Percentiles rank a stretch among this genome's conserved stretches.
These are phyloP conservation scores for Lacerta agilis DNA, from an alignment of 2,797 vertebrate species.

Conservation along the genomic window DNA sequence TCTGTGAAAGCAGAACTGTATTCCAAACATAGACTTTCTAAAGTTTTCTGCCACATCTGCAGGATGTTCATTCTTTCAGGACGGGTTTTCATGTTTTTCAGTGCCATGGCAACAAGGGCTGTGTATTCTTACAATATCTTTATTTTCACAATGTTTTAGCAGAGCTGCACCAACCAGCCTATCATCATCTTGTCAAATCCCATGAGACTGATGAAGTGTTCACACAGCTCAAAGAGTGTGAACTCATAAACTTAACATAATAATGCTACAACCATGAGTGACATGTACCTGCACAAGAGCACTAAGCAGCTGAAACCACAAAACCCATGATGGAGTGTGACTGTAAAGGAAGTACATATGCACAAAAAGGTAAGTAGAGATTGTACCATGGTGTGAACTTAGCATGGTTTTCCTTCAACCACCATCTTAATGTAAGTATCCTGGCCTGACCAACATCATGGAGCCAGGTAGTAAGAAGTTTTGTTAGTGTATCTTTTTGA, in stretches of 20 bases:
- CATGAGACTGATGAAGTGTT: background rate
- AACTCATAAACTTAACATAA: background rate
- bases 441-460: background rate
- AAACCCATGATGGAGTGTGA: background rate
- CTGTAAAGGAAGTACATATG: background rate
- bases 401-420: background rate
- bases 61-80: background rate
- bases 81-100: background rate
- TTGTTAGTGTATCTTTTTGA: background rate
- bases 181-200: background rate
- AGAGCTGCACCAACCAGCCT: background rate
- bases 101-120: background rate
- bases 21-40: background rate
- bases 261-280: background rate
- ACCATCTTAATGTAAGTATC: background rate
- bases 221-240: background rate
- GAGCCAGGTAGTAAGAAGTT: background rate
- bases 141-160: constrained; percentile 6
- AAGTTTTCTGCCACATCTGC: background rate
- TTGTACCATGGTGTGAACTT: background rate
- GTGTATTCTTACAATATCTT: background rate
- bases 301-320: background rate
- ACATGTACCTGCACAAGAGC: background rate
- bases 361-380: background rate
- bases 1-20: background rate